Percentiles rank a stretch among this genome's conserved stretches.
Evolutionary conservation across 2,113 vertebrate species (phyloP).

Genomic region (Perccottus glenii): DNA sequence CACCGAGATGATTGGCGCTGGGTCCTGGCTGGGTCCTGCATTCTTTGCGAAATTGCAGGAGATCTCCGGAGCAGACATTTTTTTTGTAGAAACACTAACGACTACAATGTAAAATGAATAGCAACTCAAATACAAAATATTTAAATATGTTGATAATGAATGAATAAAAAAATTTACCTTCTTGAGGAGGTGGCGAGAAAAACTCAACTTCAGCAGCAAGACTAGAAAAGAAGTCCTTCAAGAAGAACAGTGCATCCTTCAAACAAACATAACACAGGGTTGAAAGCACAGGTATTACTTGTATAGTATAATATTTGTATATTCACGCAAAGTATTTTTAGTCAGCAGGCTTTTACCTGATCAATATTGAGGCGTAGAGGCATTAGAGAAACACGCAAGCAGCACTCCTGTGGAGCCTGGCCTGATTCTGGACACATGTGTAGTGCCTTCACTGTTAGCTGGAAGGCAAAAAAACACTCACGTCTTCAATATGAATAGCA

Average conservation of each 20-base stretch:
- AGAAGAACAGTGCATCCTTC: conserved; percentile 97
- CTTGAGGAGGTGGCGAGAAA: conserved; percentile 90
- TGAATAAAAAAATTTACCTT: conserved; percentile 80
- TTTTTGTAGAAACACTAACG: conserved; percentile 75
- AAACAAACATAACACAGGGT: conserved; percentile 15
- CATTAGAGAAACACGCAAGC: conserved; percentile 92
- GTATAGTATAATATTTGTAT: no score
- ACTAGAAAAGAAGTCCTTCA: conserved; percentile 96
- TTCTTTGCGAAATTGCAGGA: conserved; percentile 90
- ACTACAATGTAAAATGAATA: conserved; percentile 37
- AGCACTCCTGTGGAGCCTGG: conserved; percentile 93
- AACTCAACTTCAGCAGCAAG: conserved; percentile 94
- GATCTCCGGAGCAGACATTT: conserved; percentile 84
- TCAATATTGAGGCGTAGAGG: conserved; percentile 98
- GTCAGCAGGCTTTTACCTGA: conserved; percentile 81
- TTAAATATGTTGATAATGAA: background rate
- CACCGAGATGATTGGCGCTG: conserved; percentile 89
- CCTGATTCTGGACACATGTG: conserved; percentile 93
- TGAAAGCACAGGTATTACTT: background rate
- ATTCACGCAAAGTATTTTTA: background rate
- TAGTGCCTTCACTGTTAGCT: conserved; percentile 93
- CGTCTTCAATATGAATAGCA: background rate
- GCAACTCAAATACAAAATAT: background rate
- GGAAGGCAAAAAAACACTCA: conserved; percentile 21
- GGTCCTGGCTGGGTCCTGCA: conserved; percentile 78